A percentile compares a stretch with the other conserved stretches of the same genome.
phyloP scores from a whole-genome alignment of 1,140 invertebrate species.

The Euwallacea fornicatus region DNA sequence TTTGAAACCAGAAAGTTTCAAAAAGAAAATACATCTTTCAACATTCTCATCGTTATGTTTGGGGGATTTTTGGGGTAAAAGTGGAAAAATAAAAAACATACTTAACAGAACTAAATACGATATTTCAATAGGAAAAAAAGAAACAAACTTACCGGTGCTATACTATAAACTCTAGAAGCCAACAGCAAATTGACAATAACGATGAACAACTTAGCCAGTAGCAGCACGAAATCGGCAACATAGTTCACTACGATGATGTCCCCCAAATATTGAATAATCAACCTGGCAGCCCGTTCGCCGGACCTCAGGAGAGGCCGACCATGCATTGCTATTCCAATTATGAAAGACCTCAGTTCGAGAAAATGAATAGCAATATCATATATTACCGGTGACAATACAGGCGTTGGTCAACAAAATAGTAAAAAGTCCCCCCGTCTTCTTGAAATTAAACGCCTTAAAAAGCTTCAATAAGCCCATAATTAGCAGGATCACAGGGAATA shows the following conservation, averaged over 20 bases:
- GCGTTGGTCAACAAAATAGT: conserved; percentile 75
- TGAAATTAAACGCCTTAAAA: conserved; percentile 58
- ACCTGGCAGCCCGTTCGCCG: conserved; percentile 64
- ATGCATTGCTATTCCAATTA: conserved; percentile 64
- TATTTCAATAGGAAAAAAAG: too few species aligned
- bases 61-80: too few species aligned
- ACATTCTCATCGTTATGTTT: too few species aligned
- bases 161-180: not conserved
- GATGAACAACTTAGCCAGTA: conserved; percentile 68
- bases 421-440: conserved; percentile 71
- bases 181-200: conserved; percentile 50
- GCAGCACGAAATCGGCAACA: conserved; percentile 78
- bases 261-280: conserved; percentile 65
- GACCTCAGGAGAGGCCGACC: conserved; percentile 69
- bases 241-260: conserved; percentile 76
- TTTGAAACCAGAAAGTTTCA: too few species aligned
- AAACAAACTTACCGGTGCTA: conserved; percentile 6
- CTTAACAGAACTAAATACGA: too few species aligned
- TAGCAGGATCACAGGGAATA: conserved; percentile 69
- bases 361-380: not conserved
- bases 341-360: not conserved
- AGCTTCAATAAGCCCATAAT: conserved; percentile 54
- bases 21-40: too few species aligned
- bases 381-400: conserved; percentile 73
- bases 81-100: too few species aligned